A percentile compares a stretch with the other conserved stretches of the same genome.
phyloP scores from a whole-genome alignment of 2,797 vertebrate genomes.

The Natrix natrix region DNA sequence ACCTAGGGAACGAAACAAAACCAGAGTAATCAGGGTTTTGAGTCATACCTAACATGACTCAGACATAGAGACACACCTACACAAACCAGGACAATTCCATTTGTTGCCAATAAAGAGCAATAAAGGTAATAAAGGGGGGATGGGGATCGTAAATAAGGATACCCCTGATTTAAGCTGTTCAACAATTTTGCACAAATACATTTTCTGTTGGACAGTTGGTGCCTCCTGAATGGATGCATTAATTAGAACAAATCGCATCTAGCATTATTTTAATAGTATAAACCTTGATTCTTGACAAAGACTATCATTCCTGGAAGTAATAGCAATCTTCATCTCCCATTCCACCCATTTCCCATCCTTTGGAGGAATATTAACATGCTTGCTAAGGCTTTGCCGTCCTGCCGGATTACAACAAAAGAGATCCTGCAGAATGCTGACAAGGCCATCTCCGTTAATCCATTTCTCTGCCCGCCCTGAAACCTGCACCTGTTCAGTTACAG shows the following conservation, averaged over 20 bases:
- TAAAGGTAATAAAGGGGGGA: neutral
- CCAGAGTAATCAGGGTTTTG: neutral
- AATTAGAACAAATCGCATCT: neutral
- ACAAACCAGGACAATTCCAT: neutral
- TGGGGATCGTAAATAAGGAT: neutral
- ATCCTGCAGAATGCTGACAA: neutral
- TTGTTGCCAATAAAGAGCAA: neutral
- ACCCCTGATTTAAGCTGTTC: neutral
- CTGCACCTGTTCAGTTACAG: conserved; percentile 1
- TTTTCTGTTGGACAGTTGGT: neutral
- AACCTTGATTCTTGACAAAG: neutral
- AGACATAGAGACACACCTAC: neutral
- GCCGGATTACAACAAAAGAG: neutral
- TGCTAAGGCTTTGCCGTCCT: neutral
- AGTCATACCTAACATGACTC: neutral
- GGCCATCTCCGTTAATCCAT: neutral
- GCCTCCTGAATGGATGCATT: neutral
- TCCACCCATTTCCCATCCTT: neutral
- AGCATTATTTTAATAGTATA: neutral
- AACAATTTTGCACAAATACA: neutral
- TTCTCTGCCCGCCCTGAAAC: neutral
- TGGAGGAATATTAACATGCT: neutral
- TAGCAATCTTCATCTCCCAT: neutral
- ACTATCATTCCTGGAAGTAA: neutral
- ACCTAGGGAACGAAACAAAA: neutral